Conservation (phyloP, 2,113 vertebrate genomes). For the Percopsis transmontana region DNA sequence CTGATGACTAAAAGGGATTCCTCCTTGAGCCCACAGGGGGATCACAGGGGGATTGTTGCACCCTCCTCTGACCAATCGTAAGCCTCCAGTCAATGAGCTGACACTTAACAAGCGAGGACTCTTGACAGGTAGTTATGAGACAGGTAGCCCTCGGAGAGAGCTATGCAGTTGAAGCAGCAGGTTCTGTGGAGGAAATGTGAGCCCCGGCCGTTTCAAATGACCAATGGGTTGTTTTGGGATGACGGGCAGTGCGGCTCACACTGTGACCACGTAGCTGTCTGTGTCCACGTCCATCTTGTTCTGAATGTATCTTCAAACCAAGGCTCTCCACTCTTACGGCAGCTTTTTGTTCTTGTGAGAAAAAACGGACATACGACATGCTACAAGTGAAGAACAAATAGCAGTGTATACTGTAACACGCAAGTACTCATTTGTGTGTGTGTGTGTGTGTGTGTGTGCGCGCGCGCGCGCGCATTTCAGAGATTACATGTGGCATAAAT, state of each 20-base stretch:
- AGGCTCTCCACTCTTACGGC: slow-evolving; percentile 48
- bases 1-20: background rate
- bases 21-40: too few species aligned
- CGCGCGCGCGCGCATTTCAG: slow-evolving; percentile 6
- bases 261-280: background rate
- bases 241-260: too few species aligned
- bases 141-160: slow-evolving; percentile 43
- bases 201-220: too few species aligned
- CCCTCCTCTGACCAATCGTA: background rate
- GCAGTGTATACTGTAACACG: slow-evolving; percentile 16
- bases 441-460: slow-evolving; percentile 5
- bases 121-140: background rate
- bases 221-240: too few species aligned
- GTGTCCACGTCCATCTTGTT: slow-evolving; percentile 6
- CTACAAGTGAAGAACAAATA: slow-evolving; percentile 63
- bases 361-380: slow-evolving; percentile 37
- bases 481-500: slow-evolving; percentile 12
- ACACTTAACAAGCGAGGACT: slow-evolving; percentile 33
- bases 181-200: slow-evolving; percentile 49
- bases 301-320: slow-evolving; percentile 65
- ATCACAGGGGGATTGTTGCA: background rate
- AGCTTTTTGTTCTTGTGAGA: slow-evolving; percentile 51
- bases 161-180: slow-evolving; percentile 65
- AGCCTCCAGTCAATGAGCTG: slow-evolving; percentile 19
- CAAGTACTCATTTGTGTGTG: slow-evolving; percentile 13